Evolutionary conservation across 2,888 invertebrate species (phyloP).

Genomic region (Andrena trimmerana): DNA sequence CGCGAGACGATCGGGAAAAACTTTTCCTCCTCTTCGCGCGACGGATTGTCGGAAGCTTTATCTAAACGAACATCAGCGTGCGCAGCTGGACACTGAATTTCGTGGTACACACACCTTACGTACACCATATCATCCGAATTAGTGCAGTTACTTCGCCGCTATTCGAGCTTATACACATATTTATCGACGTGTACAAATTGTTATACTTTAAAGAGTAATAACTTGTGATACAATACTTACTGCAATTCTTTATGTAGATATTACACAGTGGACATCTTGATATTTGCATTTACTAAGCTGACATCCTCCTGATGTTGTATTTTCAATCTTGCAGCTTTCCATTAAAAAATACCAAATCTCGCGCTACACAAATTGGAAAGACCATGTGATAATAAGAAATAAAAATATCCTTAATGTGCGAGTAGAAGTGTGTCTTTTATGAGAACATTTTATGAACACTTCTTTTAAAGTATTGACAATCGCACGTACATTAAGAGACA

Average conservation of each 20-base stretch:
- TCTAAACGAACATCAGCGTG: slow-evolving; percentile 10
- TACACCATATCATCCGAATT: too few relatives aligned
- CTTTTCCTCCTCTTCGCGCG: neutral
- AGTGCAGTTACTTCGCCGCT: slow-evolving; percentile 43
- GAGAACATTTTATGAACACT: slow-evolving; percentile 33
- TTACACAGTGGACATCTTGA: slow-evolving; percentile 72
- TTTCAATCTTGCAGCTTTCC: slow-evolving; percentile 71
- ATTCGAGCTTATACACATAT: slow-evolving; percentile 28
- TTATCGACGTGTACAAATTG: slow-evolving; percentile 37
- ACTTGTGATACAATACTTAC: slow-evolving; percentile 71
- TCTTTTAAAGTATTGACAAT: slow-evolving; percentile 25
- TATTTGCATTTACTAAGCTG: slow-evolving; percentile 69
- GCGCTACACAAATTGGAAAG: slow-evolving; percentile 75
- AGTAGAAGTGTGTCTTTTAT: slow-evolving; percentile 54
- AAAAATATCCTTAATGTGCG: slow-evolving; percentile 52
- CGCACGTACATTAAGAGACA: slow-evolving; percentile 37
- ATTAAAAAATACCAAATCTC: slow-evolving; percentile 74
- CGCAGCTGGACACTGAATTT: slow-evolving; percentile 14
- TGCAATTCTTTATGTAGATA: slow-evolving; percentile 66
- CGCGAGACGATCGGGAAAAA: slow-evolving; percentile 18
- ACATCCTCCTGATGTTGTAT: slow-evolving; percentile 69
- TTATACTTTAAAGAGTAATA: slow-evolving; percentile 60
- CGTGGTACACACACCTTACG: too few relatives aligned
- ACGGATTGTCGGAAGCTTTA: neutral
- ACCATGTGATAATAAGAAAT: slow-evolving; percentile 69